Evolutionary conservation across 2,113 vertebrate genomes (phyloP).

Genomic region (Empidonax traillii): DNA sequence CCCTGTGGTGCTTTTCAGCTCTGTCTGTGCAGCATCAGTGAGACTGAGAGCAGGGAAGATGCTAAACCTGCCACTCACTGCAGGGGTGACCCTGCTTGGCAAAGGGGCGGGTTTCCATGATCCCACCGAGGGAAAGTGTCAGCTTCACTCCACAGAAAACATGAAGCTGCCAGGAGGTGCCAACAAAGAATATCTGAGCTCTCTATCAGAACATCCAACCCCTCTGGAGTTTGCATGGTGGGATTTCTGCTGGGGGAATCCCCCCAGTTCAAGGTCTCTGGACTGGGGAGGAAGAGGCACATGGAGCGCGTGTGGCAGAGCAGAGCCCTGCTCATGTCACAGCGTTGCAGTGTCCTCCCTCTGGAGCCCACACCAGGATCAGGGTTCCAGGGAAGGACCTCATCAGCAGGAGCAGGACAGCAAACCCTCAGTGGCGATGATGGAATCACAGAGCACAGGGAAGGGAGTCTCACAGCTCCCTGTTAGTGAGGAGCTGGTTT

Average conservation of each 20-base stretch:
- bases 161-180: background rate
- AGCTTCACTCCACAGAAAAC: background rate
- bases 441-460: background rate
- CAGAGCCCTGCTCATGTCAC: background rate
- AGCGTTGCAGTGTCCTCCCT: background rate
- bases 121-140: background rate
- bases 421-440: background rate
- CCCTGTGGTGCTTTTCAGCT: constrained; percentile 24
- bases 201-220: background rate
- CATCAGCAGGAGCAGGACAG: background rate
- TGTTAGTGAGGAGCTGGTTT: background rate
- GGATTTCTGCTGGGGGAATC: background rate
- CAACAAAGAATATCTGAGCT: background rate
- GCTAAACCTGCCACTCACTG: background rate
- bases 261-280: background rate
- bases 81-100: background rate
- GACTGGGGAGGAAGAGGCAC: background rate
- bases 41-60: background rate
- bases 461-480: background rate
- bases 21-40: background rate
- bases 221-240: background rate
- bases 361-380: background rate
- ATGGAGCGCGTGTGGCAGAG: accelerated
- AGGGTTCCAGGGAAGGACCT: background rate
- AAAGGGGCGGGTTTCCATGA: background rate